phyloP scores from a whole-genome alignment of 2,888 invertebrate species.

The Ennomos quercinarius region DNA sequence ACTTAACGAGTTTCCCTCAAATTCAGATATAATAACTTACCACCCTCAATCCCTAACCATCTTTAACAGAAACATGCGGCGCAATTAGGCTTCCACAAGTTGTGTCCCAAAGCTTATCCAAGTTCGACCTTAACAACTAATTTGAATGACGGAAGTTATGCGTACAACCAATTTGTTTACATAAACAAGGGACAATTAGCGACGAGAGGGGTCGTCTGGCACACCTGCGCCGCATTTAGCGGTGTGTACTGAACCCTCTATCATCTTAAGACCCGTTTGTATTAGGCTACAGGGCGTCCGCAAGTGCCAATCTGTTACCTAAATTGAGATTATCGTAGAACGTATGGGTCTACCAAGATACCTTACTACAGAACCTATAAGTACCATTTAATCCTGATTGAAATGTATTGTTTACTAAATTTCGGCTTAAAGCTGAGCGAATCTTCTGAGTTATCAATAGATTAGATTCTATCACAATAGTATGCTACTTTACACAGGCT shows the following conservation, averaged over 20 bases:
- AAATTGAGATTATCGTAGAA: constrained; percentile 6
- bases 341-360: neutral
- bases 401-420: neutral
- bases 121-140: constrained; percentile 46
- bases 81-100: constrained; percentile 41
- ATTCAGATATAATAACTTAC: constrained; percentile 28
- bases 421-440: too few species aligned
- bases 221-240: constrained; percentile 65
- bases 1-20: neutral
- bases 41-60: constrained; percentile 24
- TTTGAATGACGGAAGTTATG: constrained; percentile 61
- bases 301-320: constrained; percentile 39
- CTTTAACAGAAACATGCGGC: constrained; percentile 36
- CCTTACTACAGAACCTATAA: neutral
- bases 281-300: constrained; percentile 21
- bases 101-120: constrained; percentile 40
- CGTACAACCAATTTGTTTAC: constrained; percentile 75
- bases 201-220: constrained; percentile 56
- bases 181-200: constrained; percentile 77
- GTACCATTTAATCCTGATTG: neutral
- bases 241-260: constrained; percentile 39
- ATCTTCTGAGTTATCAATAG: too few species aligned
- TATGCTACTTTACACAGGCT: too few species aligned
- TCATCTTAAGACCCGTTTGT: constrained; percentile 32
- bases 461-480: too few species aligned